Conservation (phyloP, 2,888 invertebrate species). For the Timema cristinae region DNA sequence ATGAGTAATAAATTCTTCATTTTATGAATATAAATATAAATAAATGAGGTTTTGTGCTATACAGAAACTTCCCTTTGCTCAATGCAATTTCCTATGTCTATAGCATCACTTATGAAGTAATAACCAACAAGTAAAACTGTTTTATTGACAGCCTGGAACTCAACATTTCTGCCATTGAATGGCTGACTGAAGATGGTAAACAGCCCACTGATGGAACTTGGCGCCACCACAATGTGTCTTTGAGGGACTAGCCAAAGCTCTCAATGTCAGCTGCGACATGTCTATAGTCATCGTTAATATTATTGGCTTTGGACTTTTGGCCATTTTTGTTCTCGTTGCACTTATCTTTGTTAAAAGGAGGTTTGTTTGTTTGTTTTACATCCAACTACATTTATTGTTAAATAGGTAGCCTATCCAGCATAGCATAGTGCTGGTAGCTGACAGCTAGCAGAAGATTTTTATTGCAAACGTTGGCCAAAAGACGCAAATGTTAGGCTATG, state of each 20-base stretch:
- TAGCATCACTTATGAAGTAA: neutral
- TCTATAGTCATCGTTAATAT: constrained; percentile 65
- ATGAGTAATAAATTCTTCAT: too few species aligned
- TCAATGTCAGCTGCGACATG: constrained; percentile 68
- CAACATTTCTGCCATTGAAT: constrained; percentile 54
- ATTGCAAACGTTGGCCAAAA: too few species aligned
- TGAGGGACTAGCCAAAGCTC: constrained; percentile 59
- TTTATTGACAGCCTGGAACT: constrained; percentile 44
- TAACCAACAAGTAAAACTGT: neutral
- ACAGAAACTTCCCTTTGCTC: neutral
- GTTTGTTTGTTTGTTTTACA: constrained; percentile 45
- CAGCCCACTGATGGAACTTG: constrained; percentile 65
- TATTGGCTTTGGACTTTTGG: constrained; percentile 54
- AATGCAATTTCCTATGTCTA: constrained; percentile 15
- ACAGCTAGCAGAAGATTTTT: too few species aligned
- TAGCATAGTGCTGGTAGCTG: too few species aligned
- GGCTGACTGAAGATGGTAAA: constrained; percentile 59
- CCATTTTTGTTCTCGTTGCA: constrained; percentile 53
- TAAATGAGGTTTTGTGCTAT: neutral
- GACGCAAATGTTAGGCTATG: neutral
- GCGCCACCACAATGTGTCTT: constrained; percentile 58
- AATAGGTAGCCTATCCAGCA: too few species aligned
- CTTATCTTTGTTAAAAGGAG: constrained; percentile 61
- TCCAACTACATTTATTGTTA: too few species aligned
- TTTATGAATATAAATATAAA: neutral